Conservation (phyloP, 1,140 invertebrate species). For the Papilio polytes region DNA sequence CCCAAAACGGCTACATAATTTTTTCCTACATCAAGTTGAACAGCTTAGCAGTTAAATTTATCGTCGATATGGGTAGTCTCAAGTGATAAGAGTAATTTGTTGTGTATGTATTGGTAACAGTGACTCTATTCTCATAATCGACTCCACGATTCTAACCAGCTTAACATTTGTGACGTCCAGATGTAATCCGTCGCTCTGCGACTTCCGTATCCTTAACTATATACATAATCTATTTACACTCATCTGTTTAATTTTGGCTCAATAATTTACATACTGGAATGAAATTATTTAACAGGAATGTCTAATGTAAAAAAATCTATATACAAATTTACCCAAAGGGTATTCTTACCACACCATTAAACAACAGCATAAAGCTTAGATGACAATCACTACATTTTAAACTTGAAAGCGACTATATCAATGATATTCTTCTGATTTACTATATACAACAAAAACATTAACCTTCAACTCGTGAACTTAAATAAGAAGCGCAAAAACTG, state of each 20-base stretch:
- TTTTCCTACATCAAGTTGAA: not conserved
- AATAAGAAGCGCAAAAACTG: conserved; percentile 65
- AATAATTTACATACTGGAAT: conserved; percentile 76
- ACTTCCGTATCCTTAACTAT: conserved; percentile 73
- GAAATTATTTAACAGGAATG: conserved; percentile 80
- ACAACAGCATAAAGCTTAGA: conserved; percentile 73
- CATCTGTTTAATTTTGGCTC: conserved; percentile 67
- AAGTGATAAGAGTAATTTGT: conserved; percentile 3
- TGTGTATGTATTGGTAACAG: conserved; percentile 64
- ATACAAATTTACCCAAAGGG: conserved; percentile 63
- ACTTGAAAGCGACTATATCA: conserved; percentile 65
- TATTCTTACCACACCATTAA: conserved; percentile 51
- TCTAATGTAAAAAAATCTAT: conserved; percentile 69
- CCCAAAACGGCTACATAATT: not conserved
- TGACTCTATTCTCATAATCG: conserved; percentile 54
- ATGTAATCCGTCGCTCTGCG: conserved; percentile 69
- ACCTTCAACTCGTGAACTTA: conserved; percentile 52
- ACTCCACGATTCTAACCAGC: conserved; percentile 42
- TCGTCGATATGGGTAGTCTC: not conserved
- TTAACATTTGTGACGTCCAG: conserved; percentile 43
- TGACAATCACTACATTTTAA: conserved; percentile 60
- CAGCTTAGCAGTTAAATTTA: conserved; percentile 2
- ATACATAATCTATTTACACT: conserved; percentile 80
- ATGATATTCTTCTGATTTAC: conserved; percentile 58
- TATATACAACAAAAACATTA: conserved; percentile 71